These are phyloP conservation scores for Myotis vivesi DNA, from an alignment of 2,797 vertebrate species.

Conservation along the genomic window DNA sequence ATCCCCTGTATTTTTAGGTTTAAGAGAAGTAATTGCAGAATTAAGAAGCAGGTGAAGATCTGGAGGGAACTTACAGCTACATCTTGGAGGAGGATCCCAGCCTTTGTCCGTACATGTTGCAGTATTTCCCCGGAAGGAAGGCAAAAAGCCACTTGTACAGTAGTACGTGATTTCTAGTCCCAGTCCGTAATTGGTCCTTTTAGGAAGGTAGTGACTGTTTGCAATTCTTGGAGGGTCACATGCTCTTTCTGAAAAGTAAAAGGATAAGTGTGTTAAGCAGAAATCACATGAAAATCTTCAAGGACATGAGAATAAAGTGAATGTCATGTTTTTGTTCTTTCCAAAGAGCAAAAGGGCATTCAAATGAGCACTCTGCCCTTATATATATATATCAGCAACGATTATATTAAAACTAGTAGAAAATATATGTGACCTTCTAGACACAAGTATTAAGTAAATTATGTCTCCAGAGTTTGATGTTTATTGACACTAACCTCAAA, in stretches of 20 bases:
- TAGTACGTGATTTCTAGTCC: not conserved
- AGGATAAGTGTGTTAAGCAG: not conserved
- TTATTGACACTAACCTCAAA: not conserved
- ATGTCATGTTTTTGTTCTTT: not conserved
- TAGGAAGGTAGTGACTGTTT: constrained; percentile 60
- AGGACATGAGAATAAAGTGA: not conserved
- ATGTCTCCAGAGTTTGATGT: not conserved
- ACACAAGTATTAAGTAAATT: not conserved
- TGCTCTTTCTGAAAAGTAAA: constrained; percentile 68
- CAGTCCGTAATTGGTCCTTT: not conserved
- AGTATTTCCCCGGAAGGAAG: not conserved
- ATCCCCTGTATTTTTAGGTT: not conserved
- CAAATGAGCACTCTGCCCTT: not conserved
- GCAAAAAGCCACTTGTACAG: constrained; percentile 64
- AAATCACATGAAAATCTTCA: not conserved
- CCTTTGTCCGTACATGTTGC: constrained; percentile 69
- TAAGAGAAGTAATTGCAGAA: not conserved
- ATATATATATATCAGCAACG: not conserved
- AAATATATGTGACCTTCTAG: not conserved
- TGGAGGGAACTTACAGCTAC: constrained; percentile 76
- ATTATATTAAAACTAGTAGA: not conserved
- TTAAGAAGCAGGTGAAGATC: not conserved
- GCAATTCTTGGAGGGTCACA: constrained; percentile 74
- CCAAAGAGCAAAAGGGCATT: not conserved
- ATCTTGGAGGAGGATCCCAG: constrained; percentile 79